Evolutionary conservation across 2,888 invertebrate species (phyloP), one percentile per base, ranked within the genome.

Genomic region (Taenaris catops): DNA sequence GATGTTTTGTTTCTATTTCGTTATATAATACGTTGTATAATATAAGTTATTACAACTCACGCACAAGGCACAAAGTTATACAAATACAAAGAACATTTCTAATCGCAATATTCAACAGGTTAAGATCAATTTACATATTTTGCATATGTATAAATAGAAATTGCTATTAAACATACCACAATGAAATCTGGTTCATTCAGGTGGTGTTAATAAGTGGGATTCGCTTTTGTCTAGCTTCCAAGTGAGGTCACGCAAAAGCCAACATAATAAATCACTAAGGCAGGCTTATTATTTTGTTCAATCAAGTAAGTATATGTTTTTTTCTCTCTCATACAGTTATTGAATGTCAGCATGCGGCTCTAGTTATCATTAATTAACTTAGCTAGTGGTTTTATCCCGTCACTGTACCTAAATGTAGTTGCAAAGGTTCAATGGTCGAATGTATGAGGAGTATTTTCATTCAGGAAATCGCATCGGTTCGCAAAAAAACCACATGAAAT

Each of bases 171-270:
- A 14, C 2, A 14, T 4, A 14, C 4, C 3, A 14, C 4, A 14
- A 76, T 75, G 70, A 70, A 73, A 67, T 66, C 60, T 63, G 58
- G 60, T 59, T 63, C 59, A 63, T 58, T 53, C 64, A n/a, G 53
- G 63, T 58, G 63, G 63, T 74, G 74, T 79, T 80, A 80, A 80
- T 81, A 80, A 81, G 74, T 66, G 65, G 63, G 72, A 75, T 78
- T 4, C 75, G 78, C 80, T 81, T 81, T 81, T 81, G 79, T 70
- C 71, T 63, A 58, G 61, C 63, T 71, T 72, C 72, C 68, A 68
- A 71, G 72, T 73, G 73, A 72, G 80, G 75, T 75, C 73, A 68
- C 72, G 65, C 69, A 73, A 75, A n/a, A 79, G 80, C 75, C 71
- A 71, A 72, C 75, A 78, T 70, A 70, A 83, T 83, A 80, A 80